A percentile compares a stretch with the other conserved stretches of the same genome.
These are phyloP conservation scores for Steinernema scapterisci DNA, from an alignment of 2,888 invertebrate species.

Conservation along the genomic window DNA sequence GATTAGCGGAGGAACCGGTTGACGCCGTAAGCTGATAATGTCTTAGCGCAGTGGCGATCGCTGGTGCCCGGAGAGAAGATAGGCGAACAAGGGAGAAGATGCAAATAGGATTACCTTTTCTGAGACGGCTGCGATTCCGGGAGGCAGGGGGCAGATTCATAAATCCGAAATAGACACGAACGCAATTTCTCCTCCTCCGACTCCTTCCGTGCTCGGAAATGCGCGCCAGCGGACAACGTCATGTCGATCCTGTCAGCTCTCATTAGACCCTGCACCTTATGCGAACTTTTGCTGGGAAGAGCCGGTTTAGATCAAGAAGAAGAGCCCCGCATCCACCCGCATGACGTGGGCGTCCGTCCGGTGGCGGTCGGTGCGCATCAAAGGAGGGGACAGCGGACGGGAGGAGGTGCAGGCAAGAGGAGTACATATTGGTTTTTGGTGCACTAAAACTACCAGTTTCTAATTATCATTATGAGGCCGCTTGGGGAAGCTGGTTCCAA, in stretches of 20 bases:
- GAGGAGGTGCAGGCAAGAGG: conserved; percentile 20
- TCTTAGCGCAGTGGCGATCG: not conserved
- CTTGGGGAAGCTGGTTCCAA: conserved; percentile 24
- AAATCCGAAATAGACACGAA: conserved; percentile 12
- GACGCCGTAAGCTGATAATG: conserved; percentile 29
- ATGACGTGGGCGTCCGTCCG: not conserved
- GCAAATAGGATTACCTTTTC: conserved; percentile 30
- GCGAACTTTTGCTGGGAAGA: conserved; percentile 27
- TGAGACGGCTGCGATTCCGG: not conserved
- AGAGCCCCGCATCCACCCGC: conserved; percentile 1
- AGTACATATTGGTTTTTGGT: conserved; percentile 29
- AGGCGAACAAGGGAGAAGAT: not conserved
- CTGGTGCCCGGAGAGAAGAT: not conserved
- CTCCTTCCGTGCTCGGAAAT: not conserved
- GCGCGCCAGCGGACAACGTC: not conserved
- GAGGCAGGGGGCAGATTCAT: conserved; percentile 22
- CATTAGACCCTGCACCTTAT: conserved; percentile 28
- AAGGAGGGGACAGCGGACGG: conserved; percentile 23
- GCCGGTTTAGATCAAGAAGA: conserved; percentile 18
- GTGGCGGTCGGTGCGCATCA: not conserved
- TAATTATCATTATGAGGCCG: conserved; percentile 22
- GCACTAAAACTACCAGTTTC: conserved; percentile 20
- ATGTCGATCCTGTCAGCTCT: conserved; percentile 19
- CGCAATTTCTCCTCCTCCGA: not conserved
- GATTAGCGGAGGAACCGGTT: conserved; percentile 26